A percentile compares a stretch with the other conserved stretches of the same genome.
These are phyloP conservation scores for Drosophila parabipectinata DNA, from an alignment of 1,140 invertebrate genomes.

Conservation along the genomic window DNA sequence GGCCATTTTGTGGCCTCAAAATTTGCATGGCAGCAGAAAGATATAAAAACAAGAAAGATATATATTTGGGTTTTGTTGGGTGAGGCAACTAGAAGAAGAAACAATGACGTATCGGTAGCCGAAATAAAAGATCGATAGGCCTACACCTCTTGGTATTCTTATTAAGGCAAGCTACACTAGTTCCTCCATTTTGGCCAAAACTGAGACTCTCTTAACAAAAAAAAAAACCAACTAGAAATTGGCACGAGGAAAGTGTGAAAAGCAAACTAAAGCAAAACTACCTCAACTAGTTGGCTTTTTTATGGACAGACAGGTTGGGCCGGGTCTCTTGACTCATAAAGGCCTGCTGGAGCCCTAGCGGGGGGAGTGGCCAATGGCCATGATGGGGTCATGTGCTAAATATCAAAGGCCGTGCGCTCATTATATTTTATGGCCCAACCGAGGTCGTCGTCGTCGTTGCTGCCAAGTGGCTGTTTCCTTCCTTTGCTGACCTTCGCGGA, in stretches of 20 bases:
- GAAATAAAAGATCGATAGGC: conserved; percentile 21
- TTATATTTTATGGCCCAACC: conserved; percentile 69
- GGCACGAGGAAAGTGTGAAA: conserved; percentile 80
- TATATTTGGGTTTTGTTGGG: conserved; percentile 31
- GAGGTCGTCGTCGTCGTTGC: conserved; percentile 37
- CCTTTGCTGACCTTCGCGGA: conserved; percentile 22
- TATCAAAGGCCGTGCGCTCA: conserved; percentile 77
- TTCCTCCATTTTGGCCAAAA: too few species aligned
- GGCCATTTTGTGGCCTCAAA: conserved; percentile 55
- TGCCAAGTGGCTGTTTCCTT: conserved; percentile 48
- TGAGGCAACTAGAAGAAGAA: conserved; percentile 7
- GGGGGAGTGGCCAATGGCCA: too few species aligned
- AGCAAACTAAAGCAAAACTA: conserved; percentile 60
- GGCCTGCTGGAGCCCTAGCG: too few species aligned
- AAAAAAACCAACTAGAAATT: conserved; percentile 78
- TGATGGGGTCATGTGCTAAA: conserved; percentile 58
- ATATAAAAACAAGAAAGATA: conserved; percentile 10
- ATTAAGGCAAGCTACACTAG: too few species aligned
- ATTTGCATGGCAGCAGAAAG: conserved; percentile 6
- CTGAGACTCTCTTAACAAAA: conserved; percentile 1
- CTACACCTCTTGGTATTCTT: too few species aligned
- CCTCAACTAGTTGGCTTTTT: conserved; percentile 27
- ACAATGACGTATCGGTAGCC: conserved; percentile 33
- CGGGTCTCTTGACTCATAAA: conserved; percentile 20
- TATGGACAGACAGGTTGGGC: conserved; percentile 51